Base-by-base conservation (phyloP, 2,888 invertebrate genomes). In the Melolontha melolontha region DNA sequence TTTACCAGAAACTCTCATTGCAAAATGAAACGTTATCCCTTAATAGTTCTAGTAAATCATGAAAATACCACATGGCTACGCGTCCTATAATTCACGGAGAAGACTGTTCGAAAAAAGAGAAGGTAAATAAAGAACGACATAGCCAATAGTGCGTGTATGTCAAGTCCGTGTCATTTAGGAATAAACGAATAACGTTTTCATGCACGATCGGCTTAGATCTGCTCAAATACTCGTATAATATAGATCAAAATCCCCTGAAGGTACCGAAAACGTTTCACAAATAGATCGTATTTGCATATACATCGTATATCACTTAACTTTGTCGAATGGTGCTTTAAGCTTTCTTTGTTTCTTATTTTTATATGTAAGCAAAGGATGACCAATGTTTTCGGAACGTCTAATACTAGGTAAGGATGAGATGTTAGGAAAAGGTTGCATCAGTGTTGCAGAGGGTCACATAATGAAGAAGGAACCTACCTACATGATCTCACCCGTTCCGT, bases 181-280 rank as follows among this genome's bases (percentile, higher is more conserved):
- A 73, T 70, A 75, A 70, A 78, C 77, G 78, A 79, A 75, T 76
- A 75, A 77, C 75, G 76, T 71, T 75, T 57, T 75, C 76, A 77
- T 76, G 77, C 77, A 70, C 72, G 70, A 72, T 72, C 71, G 77
- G 75, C 77, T 76, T 34, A 76, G 78, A 77, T 70, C 55, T 63
- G 52, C 52, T 54, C 52, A 63, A 67, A 67, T 66, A 55, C 34
- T 44, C 73, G 67, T 70, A 73, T 72, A 73, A 73, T 72, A 59
- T 47, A 70, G 68, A 55, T 69, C 62, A 64, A 47, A 59, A 47
- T 27, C 22, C 44, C 67, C 68, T 67, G 55, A 47, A 66, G 66
- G 71, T 73, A 52, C 67, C 29, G 57, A 57, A 68, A 66, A 68
- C 71, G 65, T 68, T 68, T 63, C 67, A 4, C 55, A 68, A 74